Conservation (phyloP, 1,140 invertebrate genomes). For the Holotrichia oblita region DNA sequence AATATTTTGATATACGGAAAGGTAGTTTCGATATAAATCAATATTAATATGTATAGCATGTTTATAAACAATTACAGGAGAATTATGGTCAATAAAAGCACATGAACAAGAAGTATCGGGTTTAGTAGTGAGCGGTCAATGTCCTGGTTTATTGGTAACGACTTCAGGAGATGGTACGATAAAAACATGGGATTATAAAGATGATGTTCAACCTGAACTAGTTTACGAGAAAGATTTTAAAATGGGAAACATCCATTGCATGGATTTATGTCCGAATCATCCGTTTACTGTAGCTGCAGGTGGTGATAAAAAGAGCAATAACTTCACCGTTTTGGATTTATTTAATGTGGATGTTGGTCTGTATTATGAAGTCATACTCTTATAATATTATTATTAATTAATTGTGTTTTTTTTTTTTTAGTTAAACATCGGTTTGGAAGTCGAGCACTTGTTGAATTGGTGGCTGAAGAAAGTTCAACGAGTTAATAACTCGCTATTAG, state of each 20-base stretch:
- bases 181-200: conserved; percentile 80
- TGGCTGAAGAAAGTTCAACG: conserved; percentile 42
- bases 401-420: conserved; percentile 46
- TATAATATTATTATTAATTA: conserved; percentile 38
- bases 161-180: conserved; percentile 76
- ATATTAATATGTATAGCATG: background rate
- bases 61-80: conserved; percentile 58
- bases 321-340: conserved; percentile 81
- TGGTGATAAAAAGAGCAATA: conserved; percentile 83
- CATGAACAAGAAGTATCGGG: conserved; percentile 86
- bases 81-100: conserved; percentile 80
- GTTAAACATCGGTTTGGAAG: conserved; percentile 56
- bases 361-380: conserved; percentile 37
- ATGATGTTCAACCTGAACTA: conserved; percentile 47
- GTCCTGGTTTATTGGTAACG: conserved; percentile 77
- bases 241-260: conserved; percentile 78
- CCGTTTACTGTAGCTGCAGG: conserved; percentile 82
- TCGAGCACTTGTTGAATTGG: conserved; percentile 51
- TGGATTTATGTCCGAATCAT: conserved; percentile 80
- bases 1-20: conserved; percentile 81
- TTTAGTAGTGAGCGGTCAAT: conserved; percentile 72
- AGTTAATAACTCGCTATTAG: background rate
- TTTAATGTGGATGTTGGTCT: conserved; percentile 72
- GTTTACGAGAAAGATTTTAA: conserved; percentile 68
- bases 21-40: conserved; percentile 51